Percentiles rank a stretch among this genome's conserved stretches.
phyloP scores from a whole-genome alignment of 2,888 invertebrate species.

The Ceratothoa steindachneri region DNA sequence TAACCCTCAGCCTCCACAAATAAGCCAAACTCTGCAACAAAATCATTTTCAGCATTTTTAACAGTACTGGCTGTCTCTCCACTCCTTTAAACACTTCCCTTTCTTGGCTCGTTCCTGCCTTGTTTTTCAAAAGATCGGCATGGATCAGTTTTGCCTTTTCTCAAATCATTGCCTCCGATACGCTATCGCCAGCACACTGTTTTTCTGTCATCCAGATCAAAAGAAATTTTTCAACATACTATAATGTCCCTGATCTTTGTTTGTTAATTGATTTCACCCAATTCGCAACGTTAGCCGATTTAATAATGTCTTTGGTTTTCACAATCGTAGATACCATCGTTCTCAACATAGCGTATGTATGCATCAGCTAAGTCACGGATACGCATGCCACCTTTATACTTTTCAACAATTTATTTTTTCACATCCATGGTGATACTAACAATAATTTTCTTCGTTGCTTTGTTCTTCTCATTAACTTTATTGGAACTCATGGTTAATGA shows the following conservation, averaged over 20 bases:
- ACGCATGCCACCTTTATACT: background rate
- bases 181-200: no score
- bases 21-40: background rate
- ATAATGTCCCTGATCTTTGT: background rate
- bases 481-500: no score
- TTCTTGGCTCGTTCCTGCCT: background rate
- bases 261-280: background rate
- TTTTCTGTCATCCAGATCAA: no score
- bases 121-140: background rate
- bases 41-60: background rate
- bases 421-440: background rate
- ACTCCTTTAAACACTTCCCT: background rate
- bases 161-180: no score
- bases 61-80: background rate
- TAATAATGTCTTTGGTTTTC: no score
- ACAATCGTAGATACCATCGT: no score
- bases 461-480: no score
- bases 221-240: no score
- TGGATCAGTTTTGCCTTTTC: background rate
- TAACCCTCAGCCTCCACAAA: background rate
- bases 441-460: no score
- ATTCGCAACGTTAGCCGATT: background rate
- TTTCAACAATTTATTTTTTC: background rate
- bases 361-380: background rate
- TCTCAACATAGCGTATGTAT: background rate